phyloP scores from a whole-genome alignment of 2,888 invertebrate genomes.

The Metopia argyrocephala region DNA sequence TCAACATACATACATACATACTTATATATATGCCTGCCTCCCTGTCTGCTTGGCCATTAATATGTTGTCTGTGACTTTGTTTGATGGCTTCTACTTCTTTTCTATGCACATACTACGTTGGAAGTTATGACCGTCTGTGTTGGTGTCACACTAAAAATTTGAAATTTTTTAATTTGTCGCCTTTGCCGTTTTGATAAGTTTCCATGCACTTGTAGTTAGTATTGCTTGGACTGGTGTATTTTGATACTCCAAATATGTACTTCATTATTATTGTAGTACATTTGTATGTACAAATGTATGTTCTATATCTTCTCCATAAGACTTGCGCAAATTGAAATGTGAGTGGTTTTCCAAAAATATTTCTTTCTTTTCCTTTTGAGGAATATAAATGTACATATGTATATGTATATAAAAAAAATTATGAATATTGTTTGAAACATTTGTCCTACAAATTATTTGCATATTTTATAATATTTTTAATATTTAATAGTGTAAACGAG shows the following conservation, averaged over 20 bases:
- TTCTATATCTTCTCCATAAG: constrained; percentile 48
- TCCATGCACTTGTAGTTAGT: too few species aligned
- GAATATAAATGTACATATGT: not conserved
- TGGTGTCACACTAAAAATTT: too few species aligned
- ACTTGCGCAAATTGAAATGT: constrained; percentile 59
- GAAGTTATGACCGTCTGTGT: too few species aligned
- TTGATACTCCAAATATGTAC: too few species aligned
- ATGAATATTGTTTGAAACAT: constrained; percentile 21
- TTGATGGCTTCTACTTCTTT: not conserved
- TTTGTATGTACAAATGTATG: not conserved
- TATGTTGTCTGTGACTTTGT: not conserved
- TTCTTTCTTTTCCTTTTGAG: not conserved
- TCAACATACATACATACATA: too few species aligned
- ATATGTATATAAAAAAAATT: not conserved
- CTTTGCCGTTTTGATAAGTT: too few species aligned
- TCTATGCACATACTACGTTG: not conserved
- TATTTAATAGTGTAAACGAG: not conserved
- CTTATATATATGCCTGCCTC: too few species aligned
- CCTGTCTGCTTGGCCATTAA: too few species aligned
- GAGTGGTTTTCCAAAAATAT: constrained; percentile 44
- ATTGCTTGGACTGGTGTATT: too few species aligned
- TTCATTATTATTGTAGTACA: too few species aligned
- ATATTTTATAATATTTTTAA: constrained; percentile 5
- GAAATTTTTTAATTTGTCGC: too few species aligned
- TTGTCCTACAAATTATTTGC: not conserved